A percentile compares a stretch with the other conserved stretches of the same genome.
phyloP scores from a whole-genome alignment of 2,888 invertebrate species.

The Metallyticus violacea region DNA sequence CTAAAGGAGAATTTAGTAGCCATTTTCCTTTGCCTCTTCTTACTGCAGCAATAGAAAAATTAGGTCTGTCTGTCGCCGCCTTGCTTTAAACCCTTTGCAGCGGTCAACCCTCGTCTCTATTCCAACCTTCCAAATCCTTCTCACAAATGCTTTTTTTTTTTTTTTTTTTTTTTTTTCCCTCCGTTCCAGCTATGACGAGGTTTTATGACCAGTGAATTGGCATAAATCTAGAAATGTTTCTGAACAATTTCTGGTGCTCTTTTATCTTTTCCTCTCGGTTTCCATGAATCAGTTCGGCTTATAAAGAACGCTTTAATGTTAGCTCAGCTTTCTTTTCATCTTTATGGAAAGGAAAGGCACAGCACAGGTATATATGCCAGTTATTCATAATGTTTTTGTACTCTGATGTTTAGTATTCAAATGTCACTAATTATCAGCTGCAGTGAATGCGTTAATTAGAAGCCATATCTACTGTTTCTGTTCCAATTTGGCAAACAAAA shows the following conservation, averaged over 20 bases:
- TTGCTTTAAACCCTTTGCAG: neutral
- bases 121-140: neutral
- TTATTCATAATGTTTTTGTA: no score
- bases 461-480: no score
- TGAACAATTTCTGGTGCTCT: neutral
- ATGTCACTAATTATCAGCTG: no score
- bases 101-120: neutral
- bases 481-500: no score
- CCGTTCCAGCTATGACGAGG: neutral
- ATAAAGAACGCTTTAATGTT: neutral
- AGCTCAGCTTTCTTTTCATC: neutral
- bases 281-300: neutral
- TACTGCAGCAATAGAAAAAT: neutral
- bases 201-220: neutral
- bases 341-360: neutral
- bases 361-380: no score
- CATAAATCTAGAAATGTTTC: neutral
- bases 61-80: neutral
- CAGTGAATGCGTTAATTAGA: no score
- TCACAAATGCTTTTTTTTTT: no score
- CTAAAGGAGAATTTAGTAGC: neutral
- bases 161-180: no score
- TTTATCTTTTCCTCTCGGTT: neutral
- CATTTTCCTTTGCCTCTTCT: no score
- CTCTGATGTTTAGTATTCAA: no score